A percentile compares a stretch with the other conserved stretches of the same genome.
These are phyloP conservation scores for Neotragus moschatus DNA, from an alignment of 2,113 vertebrate species.

Conservation along the genomic window DNA sequence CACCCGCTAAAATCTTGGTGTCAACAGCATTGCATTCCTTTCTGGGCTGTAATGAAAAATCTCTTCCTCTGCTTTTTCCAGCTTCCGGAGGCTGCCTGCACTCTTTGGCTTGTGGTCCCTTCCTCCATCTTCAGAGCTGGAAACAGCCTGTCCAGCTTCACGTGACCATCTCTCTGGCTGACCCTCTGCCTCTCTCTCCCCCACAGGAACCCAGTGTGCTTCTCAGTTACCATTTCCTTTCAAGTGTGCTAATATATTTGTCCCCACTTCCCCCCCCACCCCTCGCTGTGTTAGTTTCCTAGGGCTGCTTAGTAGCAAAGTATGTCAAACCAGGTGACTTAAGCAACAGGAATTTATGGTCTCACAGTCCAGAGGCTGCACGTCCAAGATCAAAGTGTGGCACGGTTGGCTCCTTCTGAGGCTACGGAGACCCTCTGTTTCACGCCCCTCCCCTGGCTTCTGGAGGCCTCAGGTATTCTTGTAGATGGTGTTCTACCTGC, in stretches of 20 bases:
- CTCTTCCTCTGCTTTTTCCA: background rate
- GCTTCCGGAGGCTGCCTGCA: background rate
- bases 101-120: background rate
- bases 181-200: background rate
- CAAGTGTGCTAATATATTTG: background rate
- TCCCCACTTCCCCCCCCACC: rapidly evolving
- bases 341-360: background rate
- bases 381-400: background rate
- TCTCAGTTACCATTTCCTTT: no score
- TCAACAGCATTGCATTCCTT: background rate
- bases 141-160: background rate
- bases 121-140: background rate
- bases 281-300: background rate
- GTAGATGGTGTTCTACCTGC: background rate
- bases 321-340: background rate
- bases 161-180: background rate
- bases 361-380: background rate
- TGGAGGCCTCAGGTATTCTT: background rate
- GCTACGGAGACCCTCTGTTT: background rate
- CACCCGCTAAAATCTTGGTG: background rate
- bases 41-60: background rate
- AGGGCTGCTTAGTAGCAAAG: background rate
- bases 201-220: background rate
- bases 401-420: background rate
- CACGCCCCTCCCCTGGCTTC: background rate